These are phyloP conservation scores for Lasiurus cinereus DNA, from an alignment of 2,113 vertebrate species.

Conservation along the genomic window DNA sequence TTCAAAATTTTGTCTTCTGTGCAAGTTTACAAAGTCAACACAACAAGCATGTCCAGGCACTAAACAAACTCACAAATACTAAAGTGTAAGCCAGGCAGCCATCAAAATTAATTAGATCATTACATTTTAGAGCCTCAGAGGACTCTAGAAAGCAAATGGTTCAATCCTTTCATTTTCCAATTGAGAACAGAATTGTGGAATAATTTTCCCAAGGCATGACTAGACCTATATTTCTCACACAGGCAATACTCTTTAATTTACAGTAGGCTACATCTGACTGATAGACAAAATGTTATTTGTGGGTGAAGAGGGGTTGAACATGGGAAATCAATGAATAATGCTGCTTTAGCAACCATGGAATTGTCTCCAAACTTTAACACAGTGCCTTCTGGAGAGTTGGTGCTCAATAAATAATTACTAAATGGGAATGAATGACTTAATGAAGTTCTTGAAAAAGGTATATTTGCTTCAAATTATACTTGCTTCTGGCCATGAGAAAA, in stretches of 20 bases:
- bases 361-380: background rate
- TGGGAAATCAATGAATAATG: background rate
- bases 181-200: slow-evolving; percentile 1
- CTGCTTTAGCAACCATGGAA: background rate
- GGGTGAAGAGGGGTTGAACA: background rate
- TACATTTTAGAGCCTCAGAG: slow-evolving; percentile 53
- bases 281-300: background rate
- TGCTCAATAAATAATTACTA: background rate
- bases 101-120: slow-evolving; percentile 62
- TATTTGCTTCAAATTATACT: background rate
- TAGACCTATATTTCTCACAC: background rate
- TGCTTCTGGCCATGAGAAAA: background rate
- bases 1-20: background rate
- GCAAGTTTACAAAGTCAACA: background rate
- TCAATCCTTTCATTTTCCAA: slow-evolving; percentile 53
- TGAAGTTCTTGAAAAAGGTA: background rate
- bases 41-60: background rate
- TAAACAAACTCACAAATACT: background rate
- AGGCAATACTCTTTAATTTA: slow-evolving; percentile 27
- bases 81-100: slow-evolving; percentile 14
- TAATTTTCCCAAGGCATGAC: slow-evolving; percentile 12
- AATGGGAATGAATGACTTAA: background rate
- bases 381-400: background rate
- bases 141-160: slow-evolving; percentile 26
- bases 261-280: background rate